phyloP scores from a whole-genome alignment of 35 echinoderm and acorn worm species.

The Eucidaris tribuloides region DNA sequence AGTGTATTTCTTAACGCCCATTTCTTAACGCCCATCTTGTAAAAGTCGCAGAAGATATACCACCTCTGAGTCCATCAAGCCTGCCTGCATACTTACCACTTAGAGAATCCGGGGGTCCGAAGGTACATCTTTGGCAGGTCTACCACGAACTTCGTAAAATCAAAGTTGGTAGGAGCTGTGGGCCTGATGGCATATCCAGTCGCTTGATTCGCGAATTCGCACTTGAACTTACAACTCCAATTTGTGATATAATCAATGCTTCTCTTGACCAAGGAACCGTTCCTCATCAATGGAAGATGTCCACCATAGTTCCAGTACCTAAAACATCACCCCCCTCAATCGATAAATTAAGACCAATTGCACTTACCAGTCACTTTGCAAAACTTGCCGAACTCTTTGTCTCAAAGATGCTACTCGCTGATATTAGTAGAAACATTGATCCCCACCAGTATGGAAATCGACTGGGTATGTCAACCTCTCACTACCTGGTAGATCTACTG shows the following conservation, averaged over 20 bases:
- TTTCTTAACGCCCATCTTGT: too few species aligned
- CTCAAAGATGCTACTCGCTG: not conserved
- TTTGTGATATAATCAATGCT: not conserved
- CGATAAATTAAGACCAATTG: conserved; percentile 4
- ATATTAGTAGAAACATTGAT: not conserved
- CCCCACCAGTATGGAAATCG: not conserved
- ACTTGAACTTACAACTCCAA: conserved; percentile 11
- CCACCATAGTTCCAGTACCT: not conserved
- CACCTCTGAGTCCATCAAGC: too few species aligned
- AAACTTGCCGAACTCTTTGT: not conserved
- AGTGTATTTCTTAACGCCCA: too few species aligned
- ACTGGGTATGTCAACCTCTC: not conserved
- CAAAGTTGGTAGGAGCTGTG: not conserved
- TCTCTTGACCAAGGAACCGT: not conserved
- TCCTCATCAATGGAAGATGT: not conserved
- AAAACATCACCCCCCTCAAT: not conserved
- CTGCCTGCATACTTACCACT: too few species aligned
- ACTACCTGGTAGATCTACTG: not conserved
- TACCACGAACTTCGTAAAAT: not conserved
- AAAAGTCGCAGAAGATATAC: too few species aligned
- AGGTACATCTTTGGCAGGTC: not conserved
- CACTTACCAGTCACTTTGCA: conserved; percentile 17
- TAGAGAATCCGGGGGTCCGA: too few species aligned
- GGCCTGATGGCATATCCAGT: not conserved
- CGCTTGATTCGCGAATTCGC: not conserved